Conservation (phyloP, 2,113 vertebrate genomes). For the Pelmatolapia mariae region DNA sequence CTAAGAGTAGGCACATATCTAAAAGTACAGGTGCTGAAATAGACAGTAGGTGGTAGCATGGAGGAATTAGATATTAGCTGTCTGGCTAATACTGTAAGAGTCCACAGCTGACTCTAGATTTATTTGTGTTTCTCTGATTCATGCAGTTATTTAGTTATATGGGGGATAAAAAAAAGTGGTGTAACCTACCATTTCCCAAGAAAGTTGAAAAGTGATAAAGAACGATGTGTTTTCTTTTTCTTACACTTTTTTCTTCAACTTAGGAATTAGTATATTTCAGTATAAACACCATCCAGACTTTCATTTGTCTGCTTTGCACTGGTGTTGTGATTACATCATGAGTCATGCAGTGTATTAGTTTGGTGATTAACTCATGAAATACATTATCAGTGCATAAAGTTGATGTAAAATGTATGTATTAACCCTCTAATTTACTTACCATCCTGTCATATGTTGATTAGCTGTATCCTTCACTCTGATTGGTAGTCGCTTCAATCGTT, state of each 20-base stretch:
- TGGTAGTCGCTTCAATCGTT: neutral
- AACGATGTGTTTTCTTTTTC: neutral
- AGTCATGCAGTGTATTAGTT: fast-evolving
- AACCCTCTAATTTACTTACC: neutral
- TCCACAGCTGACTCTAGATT: neutral
- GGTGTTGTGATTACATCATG: neutral
- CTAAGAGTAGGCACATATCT: neutral
- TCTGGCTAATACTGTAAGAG: neutral
- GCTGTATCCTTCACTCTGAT: neutral
- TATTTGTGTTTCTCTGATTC: neutral
- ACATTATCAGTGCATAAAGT: neutral
- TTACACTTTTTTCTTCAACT: neutral
- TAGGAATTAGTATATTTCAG: neutral
- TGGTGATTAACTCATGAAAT: neutral
- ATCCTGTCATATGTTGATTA: neutral
- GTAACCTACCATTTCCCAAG: neutral
- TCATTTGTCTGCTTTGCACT: neutral
- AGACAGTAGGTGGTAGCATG: neutral
- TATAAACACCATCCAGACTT: neutral
- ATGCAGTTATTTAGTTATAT: neutral
- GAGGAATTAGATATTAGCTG: neutral
- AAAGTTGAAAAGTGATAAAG: neutral
- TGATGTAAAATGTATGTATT: neutral
- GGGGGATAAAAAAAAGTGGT: neutral
- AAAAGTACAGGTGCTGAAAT: neutral